Conservation (phyloP, 35 echinoderm and acorn worm species). For the Anneissia japonica region DNA sequence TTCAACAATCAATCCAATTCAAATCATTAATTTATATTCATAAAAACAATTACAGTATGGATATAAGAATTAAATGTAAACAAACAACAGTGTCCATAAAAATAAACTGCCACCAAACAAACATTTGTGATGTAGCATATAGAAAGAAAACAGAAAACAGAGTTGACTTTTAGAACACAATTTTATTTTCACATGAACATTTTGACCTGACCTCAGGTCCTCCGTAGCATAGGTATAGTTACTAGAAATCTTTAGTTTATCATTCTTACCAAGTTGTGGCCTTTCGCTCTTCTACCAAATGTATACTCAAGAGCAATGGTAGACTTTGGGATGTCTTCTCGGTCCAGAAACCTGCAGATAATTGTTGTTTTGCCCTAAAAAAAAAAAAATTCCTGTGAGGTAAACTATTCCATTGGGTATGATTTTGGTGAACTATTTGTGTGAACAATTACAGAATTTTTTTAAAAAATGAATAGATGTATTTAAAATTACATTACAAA, state of each 20-base stretch:
- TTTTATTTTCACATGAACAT: not conserved
- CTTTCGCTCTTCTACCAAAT: slow-evolving; percentile 83
- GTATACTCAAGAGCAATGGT: slow-evolving; percentile 94
- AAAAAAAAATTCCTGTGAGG: slow-evolving; percentile 10
- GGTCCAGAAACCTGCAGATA: slow-evolving; percentile 84
- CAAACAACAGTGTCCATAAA: not conserved
- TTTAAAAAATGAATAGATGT: too few species aligned
- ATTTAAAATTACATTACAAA: not conserved
- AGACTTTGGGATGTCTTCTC: slow-evolving; percentile 80
- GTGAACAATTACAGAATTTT: too few species aligned
- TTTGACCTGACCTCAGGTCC: not conserved
- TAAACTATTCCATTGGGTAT: not conserved
- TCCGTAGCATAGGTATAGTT: not conserved
- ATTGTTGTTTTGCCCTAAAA: slow-evolving; percentile 90
- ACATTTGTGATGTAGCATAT: not conserved
- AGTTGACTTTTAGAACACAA: not conserved
- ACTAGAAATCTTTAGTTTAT: too few species aligned
- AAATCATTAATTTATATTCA: not conserved
- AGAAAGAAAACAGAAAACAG: not conserved
- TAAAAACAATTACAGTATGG: not conserved
- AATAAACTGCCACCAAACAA: not conserved
- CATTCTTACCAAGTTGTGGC: slow-evolving; percentile 80
- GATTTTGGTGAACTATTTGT: too few species aligned
- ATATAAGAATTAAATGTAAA: not conserved
- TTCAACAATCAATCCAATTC: not conserved